These are phyloP conservation scores for Cygnus buccinator DNA, from an alignment of 2,113 vertebrate species.

Conservation along the genomic window DNA sequence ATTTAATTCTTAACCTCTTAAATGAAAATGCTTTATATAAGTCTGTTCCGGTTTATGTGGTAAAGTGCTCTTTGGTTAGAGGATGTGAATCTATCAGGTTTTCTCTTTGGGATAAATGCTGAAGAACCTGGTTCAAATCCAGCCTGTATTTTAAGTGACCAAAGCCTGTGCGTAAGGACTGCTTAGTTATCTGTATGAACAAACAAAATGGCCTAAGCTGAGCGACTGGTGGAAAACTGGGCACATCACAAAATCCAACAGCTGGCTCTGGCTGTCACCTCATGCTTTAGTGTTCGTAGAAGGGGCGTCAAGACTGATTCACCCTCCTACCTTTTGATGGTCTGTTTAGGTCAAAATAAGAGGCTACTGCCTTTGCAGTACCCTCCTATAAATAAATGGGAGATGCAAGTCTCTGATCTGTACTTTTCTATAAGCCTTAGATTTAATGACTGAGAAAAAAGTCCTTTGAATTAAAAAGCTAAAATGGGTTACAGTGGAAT, in stretches of 20 bases:
- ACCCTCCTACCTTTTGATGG: background rate
- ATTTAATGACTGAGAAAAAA: slow-evolving; percentile 45
- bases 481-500: slow-evolving; percentile 9
- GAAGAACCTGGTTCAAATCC: background rate
- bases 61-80: background rate
- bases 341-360: background rate
- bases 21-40: background rate
- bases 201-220: background rate
- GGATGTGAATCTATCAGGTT: background rate
- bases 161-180: background rate
- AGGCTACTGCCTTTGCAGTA: background rate
- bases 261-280: background rate
- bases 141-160: background rate
- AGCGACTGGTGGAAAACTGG: background rate
- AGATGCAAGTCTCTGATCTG: background rate
- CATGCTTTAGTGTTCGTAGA: background rate
- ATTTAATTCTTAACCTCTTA: background rate
- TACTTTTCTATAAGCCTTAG: background rate
- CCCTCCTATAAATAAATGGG: background rate
- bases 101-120: background rate
- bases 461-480: slow-evolving; percentile 44
- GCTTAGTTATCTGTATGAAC: background rate
- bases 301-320: background rate
- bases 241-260: background rate
- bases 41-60: background rate